These are phyloP conservation scores for Ceratotherium simum DNA, from an alignment of 2,113 vertebrate genomes.

Conservation along the genomic window DNA sequence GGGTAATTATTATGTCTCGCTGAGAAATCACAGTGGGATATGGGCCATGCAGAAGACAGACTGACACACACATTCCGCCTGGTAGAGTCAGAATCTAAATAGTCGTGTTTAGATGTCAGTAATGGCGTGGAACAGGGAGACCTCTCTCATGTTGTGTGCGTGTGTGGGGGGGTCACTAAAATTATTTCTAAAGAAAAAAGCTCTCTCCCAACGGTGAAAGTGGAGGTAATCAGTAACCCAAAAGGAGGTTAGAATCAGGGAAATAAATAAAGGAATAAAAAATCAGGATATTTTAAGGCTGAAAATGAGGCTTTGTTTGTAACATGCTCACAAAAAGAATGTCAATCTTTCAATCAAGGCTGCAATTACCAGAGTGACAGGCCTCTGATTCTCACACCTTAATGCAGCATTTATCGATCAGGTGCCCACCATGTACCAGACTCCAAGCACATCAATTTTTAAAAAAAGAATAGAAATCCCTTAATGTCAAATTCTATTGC, in stretches of 20 bases:
- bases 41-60: background rate
- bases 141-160: background rate
- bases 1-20: slow-evolving; percentile 47
- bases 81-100: background rate
- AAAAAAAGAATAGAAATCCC: background rate
- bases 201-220: background rate
- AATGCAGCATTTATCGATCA: background rate
- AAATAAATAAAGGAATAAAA: slow-evolving; percentile 17
- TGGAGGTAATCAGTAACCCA: background rate
- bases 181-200: background rate
- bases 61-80: background rate
- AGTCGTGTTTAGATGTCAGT: background rate
- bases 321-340: background rate
- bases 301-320: slow-evolving; percentile 1
- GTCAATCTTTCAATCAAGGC: background rate
- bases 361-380: background rate
- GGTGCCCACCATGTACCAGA: background rate
- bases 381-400: background rate
- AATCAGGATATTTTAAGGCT: background rate
- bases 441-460: background rate
- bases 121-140: background rate
- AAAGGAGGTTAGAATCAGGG: background rate
- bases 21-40: slow-evolving; percentile 30
- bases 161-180: background rate
- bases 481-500: background rate